Conservation (phyloP, 2,888 invertebrate species). For the Acleris literana region DNA sequence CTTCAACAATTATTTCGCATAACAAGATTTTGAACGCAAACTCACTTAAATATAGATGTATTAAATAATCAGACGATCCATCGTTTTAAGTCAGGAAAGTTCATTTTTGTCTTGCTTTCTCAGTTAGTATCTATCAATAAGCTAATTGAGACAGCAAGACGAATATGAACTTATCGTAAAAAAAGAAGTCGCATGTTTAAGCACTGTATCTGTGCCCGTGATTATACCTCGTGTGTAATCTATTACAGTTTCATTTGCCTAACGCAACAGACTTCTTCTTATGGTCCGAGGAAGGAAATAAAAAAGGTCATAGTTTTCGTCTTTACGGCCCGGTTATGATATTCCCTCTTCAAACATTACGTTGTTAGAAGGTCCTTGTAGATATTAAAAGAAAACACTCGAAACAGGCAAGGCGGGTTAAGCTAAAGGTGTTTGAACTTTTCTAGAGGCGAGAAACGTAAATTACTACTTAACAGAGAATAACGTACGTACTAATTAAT, state of each 20-base stretch:
- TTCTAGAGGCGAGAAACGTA: conserved; percentile 48
- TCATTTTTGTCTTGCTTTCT: too few species aligned
- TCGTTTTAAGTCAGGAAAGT: too few species aligned
- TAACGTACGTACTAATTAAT: too few species aligned
- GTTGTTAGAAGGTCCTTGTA: conserved; percentile 37
- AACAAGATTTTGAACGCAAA: too few species aligned
- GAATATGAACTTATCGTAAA: too few species aligned
- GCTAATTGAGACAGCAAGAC: too few species aligned
- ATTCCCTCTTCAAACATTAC: conserved; percentile 36
- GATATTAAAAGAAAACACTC: conserved; percentile 50
- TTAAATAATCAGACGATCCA: too few species aligned
- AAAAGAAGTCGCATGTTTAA: too few species aligned
- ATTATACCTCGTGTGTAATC: background rate
- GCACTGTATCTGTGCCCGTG: too few species aligned
- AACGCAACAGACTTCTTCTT: conserved; percentile 8
- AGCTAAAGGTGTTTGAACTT: conserved; percentile 54
- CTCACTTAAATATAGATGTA: too few species aligned
- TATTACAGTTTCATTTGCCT: conserved; percentile 11
- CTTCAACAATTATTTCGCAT: too few species aligned
- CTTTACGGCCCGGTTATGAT: conserved; percentile 17
- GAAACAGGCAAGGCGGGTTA: conserved; percentile 43
- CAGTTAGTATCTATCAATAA: too few species aligned
- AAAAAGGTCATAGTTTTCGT: conserved; percentile 14
- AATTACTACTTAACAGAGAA: background rate
- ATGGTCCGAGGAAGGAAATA: conserved; percentile 12